Conservation (phyloP, 2,797 vertebrate species). For the Tangara arthus region DNA sequence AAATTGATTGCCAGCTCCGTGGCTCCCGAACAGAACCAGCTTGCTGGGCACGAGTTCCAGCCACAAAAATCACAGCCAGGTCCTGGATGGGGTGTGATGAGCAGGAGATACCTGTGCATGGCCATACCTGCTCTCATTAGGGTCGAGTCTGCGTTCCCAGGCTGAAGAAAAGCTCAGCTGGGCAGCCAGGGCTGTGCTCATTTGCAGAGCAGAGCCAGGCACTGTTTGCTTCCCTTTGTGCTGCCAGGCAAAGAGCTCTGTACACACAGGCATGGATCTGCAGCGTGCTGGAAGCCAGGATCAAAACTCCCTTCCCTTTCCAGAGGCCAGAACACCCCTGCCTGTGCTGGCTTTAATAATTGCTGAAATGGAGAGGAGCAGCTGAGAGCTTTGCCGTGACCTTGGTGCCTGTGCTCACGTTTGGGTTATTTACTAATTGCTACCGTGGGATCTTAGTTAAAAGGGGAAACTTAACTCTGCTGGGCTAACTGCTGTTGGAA, state of each 20-base stretch:
- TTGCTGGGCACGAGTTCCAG: constrained; percentile 52
- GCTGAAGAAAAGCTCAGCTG: background rate
- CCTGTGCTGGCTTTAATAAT: background rate
- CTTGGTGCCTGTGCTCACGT: background rate
- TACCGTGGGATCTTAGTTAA: background rate
- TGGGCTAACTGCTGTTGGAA: background rate
- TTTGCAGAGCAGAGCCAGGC: background rate
- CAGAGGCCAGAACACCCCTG: background rate
- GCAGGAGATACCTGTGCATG: background rate
- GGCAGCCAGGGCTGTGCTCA: background rate
- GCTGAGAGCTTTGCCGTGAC: background rate
- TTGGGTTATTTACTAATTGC: background rate
- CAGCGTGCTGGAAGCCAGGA: background rate
- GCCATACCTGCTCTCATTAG: background rate
- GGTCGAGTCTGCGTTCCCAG: background rate
- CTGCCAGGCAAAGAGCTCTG: background rate
- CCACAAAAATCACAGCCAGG: constrained; percentile 26
- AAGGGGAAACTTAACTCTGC: background rate
- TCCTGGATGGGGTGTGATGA: constrained; percentile 27
- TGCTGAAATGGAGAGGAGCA: background rate
- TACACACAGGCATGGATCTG: background rate
- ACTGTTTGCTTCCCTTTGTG: background rate
- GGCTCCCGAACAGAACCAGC: constrained; percentile 47
- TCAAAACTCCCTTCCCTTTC: background rate
- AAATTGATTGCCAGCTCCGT: constrained; percentile 63